phyloP scores from a whole-genome alignment of 2,113 vertebrate species.

The Paraplagusia blochii region DNA sequence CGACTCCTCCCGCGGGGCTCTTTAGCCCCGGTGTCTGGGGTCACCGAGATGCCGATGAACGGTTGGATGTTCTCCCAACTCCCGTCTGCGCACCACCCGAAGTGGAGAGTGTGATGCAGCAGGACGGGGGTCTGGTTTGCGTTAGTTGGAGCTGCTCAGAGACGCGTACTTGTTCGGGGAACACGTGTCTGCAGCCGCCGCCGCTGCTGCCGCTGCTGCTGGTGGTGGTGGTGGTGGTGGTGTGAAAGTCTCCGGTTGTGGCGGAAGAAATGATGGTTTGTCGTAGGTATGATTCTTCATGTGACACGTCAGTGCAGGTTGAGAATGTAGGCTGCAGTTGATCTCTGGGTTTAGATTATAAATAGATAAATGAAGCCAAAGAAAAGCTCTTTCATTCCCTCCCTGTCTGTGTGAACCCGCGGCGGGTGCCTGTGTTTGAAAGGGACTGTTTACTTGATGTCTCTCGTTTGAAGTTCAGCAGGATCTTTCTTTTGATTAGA shows the following conservation, averaged over 20 bases:
- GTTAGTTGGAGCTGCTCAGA: conserved; percentile 69
- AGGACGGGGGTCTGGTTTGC: conserved; percentile 45
- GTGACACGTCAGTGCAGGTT: conserved; percentile 61
- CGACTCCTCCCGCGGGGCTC: conserved; percentile 51
- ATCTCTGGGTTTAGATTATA: conserved; percentile 75
- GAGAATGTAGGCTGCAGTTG: conserved; percentile 66
- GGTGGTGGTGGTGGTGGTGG: too few relatives aligned
- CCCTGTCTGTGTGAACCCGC: conserved; percentile 32
- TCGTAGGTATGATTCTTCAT: conserved; percentile 63
- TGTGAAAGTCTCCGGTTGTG: not conserved
- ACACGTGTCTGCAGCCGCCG: conserved; percentile 66
- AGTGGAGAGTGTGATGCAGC: conserved; percentile 29
- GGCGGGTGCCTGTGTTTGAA: conserved; percentile 71
- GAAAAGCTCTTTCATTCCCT: conserved; percentile 63
- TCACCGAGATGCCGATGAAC: conserved; percentile 37
- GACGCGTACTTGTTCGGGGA: conserved; percentile 65
- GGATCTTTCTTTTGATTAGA: conserved; percentile 98
- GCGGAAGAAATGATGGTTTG: conserved; percentile 41
- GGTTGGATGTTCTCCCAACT: conserved; percentile 7
- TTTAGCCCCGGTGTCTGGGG: conserved; percentile 31
- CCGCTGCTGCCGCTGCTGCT: too few relatives aligned
- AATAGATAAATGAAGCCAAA: conserved; percentile 71
- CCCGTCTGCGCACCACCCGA: conserved; percentile 13
- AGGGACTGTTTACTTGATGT: conserved; percentile 87
- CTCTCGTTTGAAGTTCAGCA: conserved; percentile 92